Conservation (phyloP, 2,113 vertebrate species). For the Bos indicus region DNA sequence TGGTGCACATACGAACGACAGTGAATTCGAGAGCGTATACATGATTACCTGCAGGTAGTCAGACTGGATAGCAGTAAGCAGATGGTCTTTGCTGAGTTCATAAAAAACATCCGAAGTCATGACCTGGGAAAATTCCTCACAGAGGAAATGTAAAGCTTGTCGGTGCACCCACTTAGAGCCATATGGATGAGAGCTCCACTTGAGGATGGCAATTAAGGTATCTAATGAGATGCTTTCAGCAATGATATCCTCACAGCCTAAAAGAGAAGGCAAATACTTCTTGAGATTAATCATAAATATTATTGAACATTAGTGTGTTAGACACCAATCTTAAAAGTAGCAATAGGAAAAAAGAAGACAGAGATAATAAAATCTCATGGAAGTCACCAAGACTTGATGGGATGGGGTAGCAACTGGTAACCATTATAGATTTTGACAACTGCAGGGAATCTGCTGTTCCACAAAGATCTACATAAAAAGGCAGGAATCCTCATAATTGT, state of each 20-base stretch:
- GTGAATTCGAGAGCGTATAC: slow-evolving; percentile 28
- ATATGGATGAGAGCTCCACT: slow-evolving; percentile 98
- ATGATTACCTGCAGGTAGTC: slow-evolving; percentile 96
- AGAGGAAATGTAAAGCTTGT: slow-evolving; percentile 98
- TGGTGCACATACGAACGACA: slow-evolving; percentile 1
- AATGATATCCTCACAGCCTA: slow-evolving; percentile 99
- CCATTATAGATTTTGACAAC: background rate
- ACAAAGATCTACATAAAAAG: background rate
- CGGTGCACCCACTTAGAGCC: slow-evolving; percentile 98
- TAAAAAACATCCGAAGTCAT: slow-evolving; percentile 97
- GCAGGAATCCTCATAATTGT: background rate
- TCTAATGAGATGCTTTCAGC: slow-evolving; percentile 97
- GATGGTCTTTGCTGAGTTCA: slow-evolving; percentile 95
- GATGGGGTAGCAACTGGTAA: background rate
- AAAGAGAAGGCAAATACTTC: slow-evolving; percentile 71
- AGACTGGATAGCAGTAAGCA: slow-evolving; percentile 95
- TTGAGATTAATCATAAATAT: slow-evolving; percentile 66
- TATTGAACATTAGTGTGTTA: slow-evolving; percentile 33
- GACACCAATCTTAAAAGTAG: slow-evolving; percentile 20
- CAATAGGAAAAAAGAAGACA: slow-evolving; percentile 5
- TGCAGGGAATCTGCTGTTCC: background rate
- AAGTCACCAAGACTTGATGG: slow-evolving; percentile 42
- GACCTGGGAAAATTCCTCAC: slow-evolving; percentile 98
- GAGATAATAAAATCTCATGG: slow-evolving; percentile 48
- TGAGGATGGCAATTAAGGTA: slow-evolving; percentile 95